These are phyloP conservation scores for Vidua chalybeata DNA, from an alignment of 2,113 vertebrate genomes.

Conservation along the genomic window DNA sequence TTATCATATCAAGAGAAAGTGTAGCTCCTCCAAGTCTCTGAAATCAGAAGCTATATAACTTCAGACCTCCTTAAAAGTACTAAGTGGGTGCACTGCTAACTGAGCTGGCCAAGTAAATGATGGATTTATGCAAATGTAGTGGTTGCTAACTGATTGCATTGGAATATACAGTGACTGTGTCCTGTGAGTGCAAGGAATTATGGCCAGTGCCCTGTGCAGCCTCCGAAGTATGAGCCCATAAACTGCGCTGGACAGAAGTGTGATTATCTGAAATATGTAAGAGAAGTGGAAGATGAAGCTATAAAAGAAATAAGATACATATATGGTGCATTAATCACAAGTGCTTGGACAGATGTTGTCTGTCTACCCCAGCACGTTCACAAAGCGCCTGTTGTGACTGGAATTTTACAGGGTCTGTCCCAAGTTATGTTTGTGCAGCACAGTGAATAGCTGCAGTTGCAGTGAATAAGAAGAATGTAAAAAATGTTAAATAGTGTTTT, in stretches of 20 bases:
- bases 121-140: background rate
- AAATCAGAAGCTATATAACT: background rate
- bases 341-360: background rate
- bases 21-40: background rate
- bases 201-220: background rate
- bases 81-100: background rate
- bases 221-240: background rate
- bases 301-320: background rate
- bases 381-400: slow-evolving; percentile 4
- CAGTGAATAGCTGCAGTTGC: slow-evolving; percentile 17
- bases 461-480: slow-evolving; percentile 51
- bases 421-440: background rate
- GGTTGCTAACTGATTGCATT: background rate
- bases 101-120: background rate
- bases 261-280: background rate
- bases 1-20: background rate
- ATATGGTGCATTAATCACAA: background rate
- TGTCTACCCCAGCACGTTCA: background rate
- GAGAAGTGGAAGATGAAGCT: background rate
- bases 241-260: background rate
- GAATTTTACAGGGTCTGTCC: slow-evolving; percentile 9
- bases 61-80: background rate
- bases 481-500: slow-evolving; percentile 57
- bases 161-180: background rate
- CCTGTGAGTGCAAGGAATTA: background rate